Percentiles rank a stretch among this genome's conserved stretches.
Conservation (phyloP, 2,888 invertebrate species). For the Drosophila subsilvestris region DNA sequence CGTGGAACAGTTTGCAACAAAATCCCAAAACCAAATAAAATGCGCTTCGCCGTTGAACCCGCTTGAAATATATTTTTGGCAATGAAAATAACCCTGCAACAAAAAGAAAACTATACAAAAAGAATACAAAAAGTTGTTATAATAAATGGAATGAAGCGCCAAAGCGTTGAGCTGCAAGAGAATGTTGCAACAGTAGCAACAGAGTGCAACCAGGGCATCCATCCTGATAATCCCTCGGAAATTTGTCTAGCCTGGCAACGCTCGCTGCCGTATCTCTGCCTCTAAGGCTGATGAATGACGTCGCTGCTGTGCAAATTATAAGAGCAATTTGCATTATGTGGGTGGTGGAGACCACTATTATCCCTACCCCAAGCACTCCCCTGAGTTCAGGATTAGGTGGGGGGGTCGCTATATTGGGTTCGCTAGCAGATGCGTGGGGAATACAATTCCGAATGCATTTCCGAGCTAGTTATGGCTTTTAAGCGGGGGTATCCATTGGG, state of each 20-base stretch:
- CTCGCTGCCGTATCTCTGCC: slow-evolving; percentile 29
- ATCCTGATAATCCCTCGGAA: slow-evolving; percentile 62
- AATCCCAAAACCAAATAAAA: slow-evolving; percentile 72
- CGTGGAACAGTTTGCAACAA: slow-evolving; percentile 60
- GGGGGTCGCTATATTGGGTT: background rate
- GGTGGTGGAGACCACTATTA: slow-evolving; percentile 48
- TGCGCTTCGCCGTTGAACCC: slow-evolving; percentile 54
- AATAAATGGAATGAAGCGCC: slow-evolving; percentile 75
- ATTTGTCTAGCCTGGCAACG: slow-evolving; percentile 64
- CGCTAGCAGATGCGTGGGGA: slow-evolving; percentile 38
- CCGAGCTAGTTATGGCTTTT: slow-evolving; percentile 34
- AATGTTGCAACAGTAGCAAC: slow-evolving; percentile 62
- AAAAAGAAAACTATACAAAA: slow-evolving; percentile 26
- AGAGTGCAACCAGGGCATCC: slow-evolving; percentile 36
- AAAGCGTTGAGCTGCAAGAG: slow-evolving; percentile 59
- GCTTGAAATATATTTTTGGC: slow-evolving; percentile 79
- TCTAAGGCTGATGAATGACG: slow-evolving; percentile 71
- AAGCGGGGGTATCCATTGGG: slow-evolving; percentile 7
- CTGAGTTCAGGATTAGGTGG: slow-evolving; percentile 26
- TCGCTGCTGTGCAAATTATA: slow-evolving; percentile 78
- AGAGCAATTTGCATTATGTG: slow-evolving; percentile 81
- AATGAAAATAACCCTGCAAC: slow-evolving; percentile 56
- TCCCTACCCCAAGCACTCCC: slow-evolving; percentile 3
- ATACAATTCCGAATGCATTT: slow-evolving; percentile 33
- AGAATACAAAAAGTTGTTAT: slow-evolving; percentile 49